Percentiles rank a stretch among this genome's conserved stretches.
phyloP scores from a whole-genome alignment of 2,888 invertebrate genomes.

The Dinocampus coccinellae region DNA sequence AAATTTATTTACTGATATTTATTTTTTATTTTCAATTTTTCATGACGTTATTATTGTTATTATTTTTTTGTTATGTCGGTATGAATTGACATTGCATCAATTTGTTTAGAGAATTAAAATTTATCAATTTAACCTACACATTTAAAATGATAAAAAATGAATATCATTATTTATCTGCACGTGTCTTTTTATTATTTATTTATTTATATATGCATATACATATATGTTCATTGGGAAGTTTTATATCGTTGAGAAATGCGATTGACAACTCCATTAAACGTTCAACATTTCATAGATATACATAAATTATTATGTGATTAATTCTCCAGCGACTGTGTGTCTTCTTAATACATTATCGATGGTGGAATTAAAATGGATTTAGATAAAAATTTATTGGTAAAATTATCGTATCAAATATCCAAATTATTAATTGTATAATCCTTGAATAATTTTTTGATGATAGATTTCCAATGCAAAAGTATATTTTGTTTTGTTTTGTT shows the following conservation, averaged over 20 bases:
- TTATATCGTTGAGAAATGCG: constrained; percentile 1
- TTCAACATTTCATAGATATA: constrained; percentile 17
- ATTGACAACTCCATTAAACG: constrained; percentile 8
- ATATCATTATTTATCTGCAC: background rate
- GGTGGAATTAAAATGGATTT: background rate
- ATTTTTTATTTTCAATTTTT: background rate
- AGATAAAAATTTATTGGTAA: constrained; percentile 4
- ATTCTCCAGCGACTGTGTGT: constrained; percentile 8
- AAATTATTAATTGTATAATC: constrained; percentile 4
- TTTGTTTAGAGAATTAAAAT: no score
- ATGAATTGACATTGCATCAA: background rate
- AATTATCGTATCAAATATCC: background rate
- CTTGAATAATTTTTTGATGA: background rate
- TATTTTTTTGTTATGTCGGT: background rate
- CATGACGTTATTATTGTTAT: background rate
- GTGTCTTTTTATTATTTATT: constrained; percentile 3
- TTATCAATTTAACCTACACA: no score
- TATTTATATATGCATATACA: background rate
- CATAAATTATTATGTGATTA: constrained; percentile 17
- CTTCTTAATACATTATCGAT: background rate
- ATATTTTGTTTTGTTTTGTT: background rate
- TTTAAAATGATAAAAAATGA: no score
- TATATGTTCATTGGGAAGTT: background rate
- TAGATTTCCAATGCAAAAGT: background rate
- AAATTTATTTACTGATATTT: background rate